phyloP scores from a whole-genome alignment of 1,140 invertebrate genomes.

The Drosophila novamexicana region DNA sequence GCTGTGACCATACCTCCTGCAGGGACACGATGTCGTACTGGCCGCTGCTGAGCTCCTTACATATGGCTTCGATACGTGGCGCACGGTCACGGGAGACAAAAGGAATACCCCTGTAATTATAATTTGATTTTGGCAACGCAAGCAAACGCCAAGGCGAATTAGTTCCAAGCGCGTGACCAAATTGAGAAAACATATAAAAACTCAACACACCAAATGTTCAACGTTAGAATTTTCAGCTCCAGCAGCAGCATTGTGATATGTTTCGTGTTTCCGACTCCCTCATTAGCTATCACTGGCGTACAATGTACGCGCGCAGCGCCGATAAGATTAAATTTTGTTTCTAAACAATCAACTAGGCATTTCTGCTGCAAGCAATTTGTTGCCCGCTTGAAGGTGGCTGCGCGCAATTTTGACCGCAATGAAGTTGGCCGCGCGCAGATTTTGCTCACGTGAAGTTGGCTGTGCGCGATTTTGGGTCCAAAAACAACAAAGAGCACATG shows the following conservation, averaged over 20 bases:
- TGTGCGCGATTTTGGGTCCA: background rate
- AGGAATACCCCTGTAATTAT: conserved; percentile 91
- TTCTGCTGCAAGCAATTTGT: conserved; percentile 1
- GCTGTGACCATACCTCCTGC: conserved; percentile 94
- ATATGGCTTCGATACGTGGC: conserved; percentile 92
- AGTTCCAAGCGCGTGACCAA: conserved; percentile 18
- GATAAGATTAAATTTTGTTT: conserved; percentile 56
- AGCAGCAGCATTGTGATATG: conserved; percentile 65
- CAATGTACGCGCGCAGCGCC: conserved; percentile 31
- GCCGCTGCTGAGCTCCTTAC: conserved; percentile 88
- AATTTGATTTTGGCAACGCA: conserved; percentile 32
- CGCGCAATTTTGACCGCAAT: conserved; percentile 9
- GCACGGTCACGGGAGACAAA: conserved; percentile 91
- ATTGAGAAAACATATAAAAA: conserved; percentile 6
- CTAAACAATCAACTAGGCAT: conserved; percentile 27
- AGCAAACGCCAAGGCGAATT: conserved; percentile 27
- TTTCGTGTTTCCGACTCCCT: conserved; percentile 25
- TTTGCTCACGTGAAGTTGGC: conserved; percentile 5
- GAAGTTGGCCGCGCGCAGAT: conserved; percentile 18
- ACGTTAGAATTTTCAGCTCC: conserved; percentile 79
- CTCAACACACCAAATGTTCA: conserved; percentile 77
- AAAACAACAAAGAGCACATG: conserved; percentile 43
- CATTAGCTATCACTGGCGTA: conserved; percentile 41
- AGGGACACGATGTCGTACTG: conserved; percentile 95
- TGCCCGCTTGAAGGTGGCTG: conserved; percentile 3